Base-by-base conservation (phyloP, 37 sponge, comb jelly and placozoan genomes). In the Aplysina aerophoba region DNA sequence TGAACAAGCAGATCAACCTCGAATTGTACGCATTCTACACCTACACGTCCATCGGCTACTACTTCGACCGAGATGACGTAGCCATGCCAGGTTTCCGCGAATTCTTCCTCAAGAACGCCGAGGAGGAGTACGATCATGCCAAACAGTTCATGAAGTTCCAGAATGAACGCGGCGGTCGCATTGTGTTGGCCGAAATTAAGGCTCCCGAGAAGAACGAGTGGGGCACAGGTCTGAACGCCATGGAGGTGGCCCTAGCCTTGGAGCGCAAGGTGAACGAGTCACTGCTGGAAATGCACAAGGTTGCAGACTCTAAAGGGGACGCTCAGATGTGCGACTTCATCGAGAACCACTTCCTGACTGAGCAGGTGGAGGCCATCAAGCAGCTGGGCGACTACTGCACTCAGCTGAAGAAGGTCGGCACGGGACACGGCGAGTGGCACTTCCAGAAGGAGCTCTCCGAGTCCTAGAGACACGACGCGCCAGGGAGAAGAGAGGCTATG, bases 341-440 rank as follows among this genome's bases (percentile, higher is more conserved):
- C 78, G 93, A 92, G 84, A 87, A 74, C 53, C 24, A 92, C 66
- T 93, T 66, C 83, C 86, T 93, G 12, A 71, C 83, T 2, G 94
- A 93, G 69, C 95, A 95, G 79, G 90, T 89, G 50, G 90, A 92
- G 33, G 90, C 93, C 80, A 95, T 95, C 95, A 95, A 92, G 90
- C 82, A 92, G 88, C 58, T 95, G 27, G 79, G 86, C 33, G 90
- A 77, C 41, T 87, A 95, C 90, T 82, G 87, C 88, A 89, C 93
- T 75, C 68, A 87, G 28, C 86, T 95, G 61, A 87, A 89, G 83
- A 83, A 92, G 41, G 88, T 89, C 85, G 95, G 95, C 37, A 84
- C 86, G 31, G 95, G 95, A 27, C 90, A 87, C 79, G 95, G 95
- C 59, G 93, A 92, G 81, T 95, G 81, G 86, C 92, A 92, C 83